These are phyloP conservation scores for Gopherus evgoodei DNA, from an alignment of 2,113 vertebrate genomes.

Conservation along the genomic window DNA sequence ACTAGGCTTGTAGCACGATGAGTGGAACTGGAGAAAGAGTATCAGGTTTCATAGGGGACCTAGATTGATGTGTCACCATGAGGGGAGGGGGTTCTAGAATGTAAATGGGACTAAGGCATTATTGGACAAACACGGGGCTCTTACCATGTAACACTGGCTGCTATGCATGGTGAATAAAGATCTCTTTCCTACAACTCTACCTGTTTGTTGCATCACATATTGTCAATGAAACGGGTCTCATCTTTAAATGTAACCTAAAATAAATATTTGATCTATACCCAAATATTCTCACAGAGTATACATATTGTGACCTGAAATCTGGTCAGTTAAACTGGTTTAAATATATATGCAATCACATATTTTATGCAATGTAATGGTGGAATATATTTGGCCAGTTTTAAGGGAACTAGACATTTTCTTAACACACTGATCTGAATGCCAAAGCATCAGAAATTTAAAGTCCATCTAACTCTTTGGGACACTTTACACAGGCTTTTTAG, in stretches of 20 bases:
- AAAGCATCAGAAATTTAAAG: not conserved
- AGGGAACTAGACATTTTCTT: not conserved
- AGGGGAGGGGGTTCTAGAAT: too few relatives aligned
- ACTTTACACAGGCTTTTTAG: not conserved
- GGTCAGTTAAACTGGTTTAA: too few relatives aligned
- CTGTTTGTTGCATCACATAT: not conserved
- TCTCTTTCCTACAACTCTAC: not conserved
- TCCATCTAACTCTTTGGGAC: not conserved
- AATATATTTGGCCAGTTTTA: not conserved
- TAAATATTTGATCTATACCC: not conserved
- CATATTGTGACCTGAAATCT: not conserved
- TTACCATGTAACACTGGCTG: not conserved
- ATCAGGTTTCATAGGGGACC: not conserved
- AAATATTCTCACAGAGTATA: not conserved
- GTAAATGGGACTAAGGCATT: not conserved
- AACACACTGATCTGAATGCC: not conserved
- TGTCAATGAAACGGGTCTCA: not conserved
- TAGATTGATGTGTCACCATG: not conserved
- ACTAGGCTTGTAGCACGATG: not conserved
- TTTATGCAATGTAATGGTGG: not conserved
- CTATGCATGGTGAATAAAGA: not conserved
- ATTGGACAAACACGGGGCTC: not conserved
- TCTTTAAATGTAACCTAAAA: not conserved
- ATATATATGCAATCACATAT: not conserved
- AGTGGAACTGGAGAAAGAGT: not conserved